A percentile compares a stretch with the other conserved stretches of the same genome.
Evolutionary conservation across 2,888 invertebrate genomes (phyloP).

Genomic region (Meliscaeva auricollis): DNA sequence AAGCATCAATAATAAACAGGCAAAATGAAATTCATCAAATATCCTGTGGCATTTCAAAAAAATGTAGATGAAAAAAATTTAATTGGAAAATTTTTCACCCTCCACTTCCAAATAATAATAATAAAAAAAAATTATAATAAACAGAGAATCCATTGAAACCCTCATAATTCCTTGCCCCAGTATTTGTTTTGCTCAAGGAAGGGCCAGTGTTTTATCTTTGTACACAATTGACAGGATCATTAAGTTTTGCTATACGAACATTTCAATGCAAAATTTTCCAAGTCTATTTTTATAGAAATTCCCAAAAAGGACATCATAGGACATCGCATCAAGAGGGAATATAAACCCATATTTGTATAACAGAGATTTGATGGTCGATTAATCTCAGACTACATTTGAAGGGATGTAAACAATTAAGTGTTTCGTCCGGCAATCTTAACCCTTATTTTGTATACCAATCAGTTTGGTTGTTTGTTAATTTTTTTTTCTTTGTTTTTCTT

Average conservation of each 20-base stretch:
- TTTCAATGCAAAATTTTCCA: background rate
- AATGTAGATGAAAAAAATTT: constrained; percentile 13
- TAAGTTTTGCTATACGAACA: constrained; percentile 15
- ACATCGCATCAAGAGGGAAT: background rate
- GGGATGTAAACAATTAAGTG: constrained; percentile 52
- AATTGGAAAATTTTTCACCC: constrained; percentile 41
- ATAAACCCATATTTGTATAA: background rate
- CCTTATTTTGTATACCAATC: background rate
- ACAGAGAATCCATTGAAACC: background rate
- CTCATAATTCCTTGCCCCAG: background rate
- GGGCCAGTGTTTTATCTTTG: constrained; percentile 5
- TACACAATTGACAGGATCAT: constrained; percentile 54
- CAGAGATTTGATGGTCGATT: constrained; percentile 56
- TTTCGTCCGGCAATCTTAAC: background rate
- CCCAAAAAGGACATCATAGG: background rate
- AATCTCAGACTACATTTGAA: constrained; percentile 28
- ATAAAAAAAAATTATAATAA: background rate
- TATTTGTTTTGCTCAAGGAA: background rate
- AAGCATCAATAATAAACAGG: constrained; percentile 18
- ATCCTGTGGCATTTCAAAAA: constrained; percentile 50
- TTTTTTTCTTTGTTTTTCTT: background rate
- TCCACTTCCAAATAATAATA: background rate
- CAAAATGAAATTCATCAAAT: constrained; percentile 43
- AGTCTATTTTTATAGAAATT: constrained; percentile 13
- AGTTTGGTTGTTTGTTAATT: too few species aligned